phyloP scores from a whole-genome alignment of 2,113 vertebrate species.

The Rhinichthys klamathensis region DNA sequence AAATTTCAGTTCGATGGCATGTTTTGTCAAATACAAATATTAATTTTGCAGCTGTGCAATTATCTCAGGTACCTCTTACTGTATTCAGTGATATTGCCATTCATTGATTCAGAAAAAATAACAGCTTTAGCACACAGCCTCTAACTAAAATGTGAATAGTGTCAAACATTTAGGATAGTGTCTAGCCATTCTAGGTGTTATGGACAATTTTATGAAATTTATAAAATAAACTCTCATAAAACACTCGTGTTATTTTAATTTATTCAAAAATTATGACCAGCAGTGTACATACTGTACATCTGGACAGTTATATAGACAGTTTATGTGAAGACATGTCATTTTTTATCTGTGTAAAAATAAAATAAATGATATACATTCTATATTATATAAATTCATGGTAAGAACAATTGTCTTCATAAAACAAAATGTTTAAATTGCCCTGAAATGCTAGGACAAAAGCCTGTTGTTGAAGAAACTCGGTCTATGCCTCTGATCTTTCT shows the following conservation, averaged over 20 bases:
- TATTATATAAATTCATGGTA: no score
- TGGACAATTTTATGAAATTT: neutral
- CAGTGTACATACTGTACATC: no score
- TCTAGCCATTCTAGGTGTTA: neutral
- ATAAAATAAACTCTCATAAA: neutral
- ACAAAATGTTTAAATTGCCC: no score
- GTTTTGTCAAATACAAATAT: neutral
- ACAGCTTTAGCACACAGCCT: neutral
- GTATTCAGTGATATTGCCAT: neutral
- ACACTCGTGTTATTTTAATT: neutral
- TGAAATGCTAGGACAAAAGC: neutral
- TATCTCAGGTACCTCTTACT: neutral
- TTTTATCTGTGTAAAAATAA: no score
- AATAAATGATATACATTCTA: no score
- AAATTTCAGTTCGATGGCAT: conserved; percentile 3
- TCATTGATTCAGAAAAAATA: neutral
- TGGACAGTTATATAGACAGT: no score
- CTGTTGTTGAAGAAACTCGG: neutral
- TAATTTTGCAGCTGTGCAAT: conserved; percentile 4
- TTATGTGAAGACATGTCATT: no score
- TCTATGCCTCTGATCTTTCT: neutral
- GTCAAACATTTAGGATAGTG: neutral
- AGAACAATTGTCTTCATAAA: no score
- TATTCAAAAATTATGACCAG: neutral
- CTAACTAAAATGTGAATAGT: neutral